phyloP scores from a whole-genome alignment of 2,888 invertebrate genomes.

The Andrena dorsata region DNA sequence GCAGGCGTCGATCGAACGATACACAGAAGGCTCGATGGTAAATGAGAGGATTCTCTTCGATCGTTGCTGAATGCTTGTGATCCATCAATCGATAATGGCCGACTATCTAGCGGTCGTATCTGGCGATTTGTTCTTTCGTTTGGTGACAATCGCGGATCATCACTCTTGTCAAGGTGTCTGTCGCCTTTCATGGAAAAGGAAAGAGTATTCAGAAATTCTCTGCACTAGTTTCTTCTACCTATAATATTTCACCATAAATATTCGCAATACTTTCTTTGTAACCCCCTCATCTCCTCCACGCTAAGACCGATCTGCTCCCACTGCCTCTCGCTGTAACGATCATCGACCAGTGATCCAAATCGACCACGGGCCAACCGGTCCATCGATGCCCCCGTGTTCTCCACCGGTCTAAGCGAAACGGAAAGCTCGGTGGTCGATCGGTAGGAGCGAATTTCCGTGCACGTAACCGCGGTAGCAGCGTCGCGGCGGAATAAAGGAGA shows the following conservation, averaged over 20 bases:
- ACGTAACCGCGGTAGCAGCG: conserved; percentile 28
- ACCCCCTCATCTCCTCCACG: neutral
- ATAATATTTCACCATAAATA: no score
- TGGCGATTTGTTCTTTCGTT: conserved; percentile 37
- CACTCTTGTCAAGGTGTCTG: neutral
- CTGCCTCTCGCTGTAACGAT: neutral
- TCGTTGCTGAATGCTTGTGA: conserved; percentile 60
- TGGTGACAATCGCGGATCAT: conserved; percentile 12
- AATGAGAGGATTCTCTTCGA: conserved; percentile 55
- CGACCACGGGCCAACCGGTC: neutral
- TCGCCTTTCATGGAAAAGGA: no score
- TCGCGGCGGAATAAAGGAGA: conserved; percentile 22
- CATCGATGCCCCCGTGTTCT: neutral
- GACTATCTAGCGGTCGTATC: conserved; percentile 34
- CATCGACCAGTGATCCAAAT: neutral
- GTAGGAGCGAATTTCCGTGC: conserved; percentile 53
- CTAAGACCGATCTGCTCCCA: neutral
- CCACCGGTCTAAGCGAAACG: conserved; percentile 1
- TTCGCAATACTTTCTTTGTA: no score
- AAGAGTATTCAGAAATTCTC: no score
- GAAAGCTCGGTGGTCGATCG: neutral
- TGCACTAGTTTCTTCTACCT: no score
- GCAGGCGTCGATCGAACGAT: conserved; percentile 55
- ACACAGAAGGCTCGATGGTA: conserved; percentile 41
- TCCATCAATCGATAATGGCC: conserved; percentile 67